These are phyloP conservation scores for Anagrus nilaparvatae DNA, from an alignment of 1,140 invertebrate species.

Conservation along the genomic window DNA sequence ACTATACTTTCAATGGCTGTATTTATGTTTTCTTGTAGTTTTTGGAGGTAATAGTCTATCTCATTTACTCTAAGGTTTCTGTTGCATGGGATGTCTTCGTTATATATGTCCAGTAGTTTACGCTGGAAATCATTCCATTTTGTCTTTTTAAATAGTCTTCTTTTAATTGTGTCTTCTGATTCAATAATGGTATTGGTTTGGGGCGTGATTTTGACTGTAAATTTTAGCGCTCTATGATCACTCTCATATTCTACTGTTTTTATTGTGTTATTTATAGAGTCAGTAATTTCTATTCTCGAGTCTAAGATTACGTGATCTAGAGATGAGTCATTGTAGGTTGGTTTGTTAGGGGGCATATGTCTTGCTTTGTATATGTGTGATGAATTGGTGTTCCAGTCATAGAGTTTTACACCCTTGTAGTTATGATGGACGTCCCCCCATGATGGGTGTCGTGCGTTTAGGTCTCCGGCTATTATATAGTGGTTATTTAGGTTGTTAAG, in stretches of 20 bases:
- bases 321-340: not conserved
- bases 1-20: too few species aligned
- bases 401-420: slow-evolving; percentile 9
- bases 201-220: not conserved
- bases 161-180: not conserved
- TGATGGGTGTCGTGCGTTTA: slow-evolving; percentile 17
- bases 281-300: not conserved
- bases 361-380: not conserved
- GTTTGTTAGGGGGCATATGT: not conserved
- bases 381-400: too few species aligned
- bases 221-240: not conserved
- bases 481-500: slow-evolving; percentile 9
- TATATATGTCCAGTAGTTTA: too few species aligned
- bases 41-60: not conserved
- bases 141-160: not conserved
- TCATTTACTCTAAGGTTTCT: not conserved
- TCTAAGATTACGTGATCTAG: not conserved
- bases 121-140: not conserved
- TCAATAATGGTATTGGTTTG: not conserved
- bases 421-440: slow-evolving; percentile 16
- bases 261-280: not conserved
- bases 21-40: too few species aligned
- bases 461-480: slow-evolving; percentile 20
- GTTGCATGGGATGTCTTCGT: too few species aligned
- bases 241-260: not conserved